Evolutionary conservation across 1,140 invertebrate species (phyloP).

Genomic region (Trachymyrmex septentrionalis): DNA sequence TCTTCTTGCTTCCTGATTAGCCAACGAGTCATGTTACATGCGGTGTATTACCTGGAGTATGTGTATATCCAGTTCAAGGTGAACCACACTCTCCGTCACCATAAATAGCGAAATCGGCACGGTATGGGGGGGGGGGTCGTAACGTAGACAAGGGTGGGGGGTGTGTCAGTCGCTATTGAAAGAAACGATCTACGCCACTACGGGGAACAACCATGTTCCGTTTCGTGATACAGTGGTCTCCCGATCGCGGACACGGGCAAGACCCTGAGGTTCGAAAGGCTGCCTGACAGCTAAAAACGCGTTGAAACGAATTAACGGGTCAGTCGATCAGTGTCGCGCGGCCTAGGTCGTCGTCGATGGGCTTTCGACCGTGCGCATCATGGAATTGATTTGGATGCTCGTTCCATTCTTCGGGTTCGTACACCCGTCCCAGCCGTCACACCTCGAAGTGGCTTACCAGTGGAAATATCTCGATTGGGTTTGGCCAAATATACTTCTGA

Average conservation of each 20-base stretch:
- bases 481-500: slow-evolving; percentile 77
- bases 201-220: slow-evolving; percentile 73
- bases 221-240: slow-evolving; percentile 75
- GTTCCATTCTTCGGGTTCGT: slow-evolving; percentile 31
- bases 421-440: background rate
- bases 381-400: slow-evolving; percentile 40
- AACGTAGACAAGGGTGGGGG: slow-evolving; percentile 74
- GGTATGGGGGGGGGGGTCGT: slow-evolving; percentile 44
- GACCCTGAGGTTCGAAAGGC: slow-evolving; percentile 30
- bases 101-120: slow-evolving; percentile 74
- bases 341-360: background rate
- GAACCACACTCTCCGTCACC: slow-evolving; percentile 73
- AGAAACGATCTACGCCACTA: slow-evolving; percentile 50
- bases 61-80: slow-evolving; percentile 77
- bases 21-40: slow-evolving; percentile 68
- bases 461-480: slow-evolving; percentile 85
- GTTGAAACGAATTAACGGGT: slow-evolving; percentile 34
- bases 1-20: slow-evolving; percentile 63
- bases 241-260: slow-evolving; percentile 69
- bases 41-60: slow-evolving; percentile 12
- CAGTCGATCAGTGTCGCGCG: slow-evolving; percentile 44
- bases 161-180: slow-evolving; percentile 56
- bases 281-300: slow-evolving; percentile 24
- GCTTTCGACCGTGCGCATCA: slow-evolving; percentile 7
- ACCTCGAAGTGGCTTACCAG: slow-evolving; percentile 78